Conservation (phyloP, 2,113 vertebrate genomes). For the Eulacestoma nigropectus region DNA sequence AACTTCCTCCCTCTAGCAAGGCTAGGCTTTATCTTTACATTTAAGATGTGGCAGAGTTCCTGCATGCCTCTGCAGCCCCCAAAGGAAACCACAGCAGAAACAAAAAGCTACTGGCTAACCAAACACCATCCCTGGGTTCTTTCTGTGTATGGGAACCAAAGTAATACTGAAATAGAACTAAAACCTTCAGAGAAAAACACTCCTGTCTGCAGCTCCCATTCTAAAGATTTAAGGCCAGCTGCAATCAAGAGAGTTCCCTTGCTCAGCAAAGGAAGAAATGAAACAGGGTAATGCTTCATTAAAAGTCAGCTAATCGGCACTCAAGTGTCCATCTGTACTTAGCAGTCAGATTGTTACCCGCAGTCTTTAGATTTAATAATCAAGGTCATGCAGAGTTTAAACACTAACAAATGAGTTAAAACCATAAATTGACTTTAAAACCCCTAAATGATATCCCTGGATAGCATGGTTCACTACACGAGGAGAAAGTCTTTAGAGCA, state of each 20-base stretch:
- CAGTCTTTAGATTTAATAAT: not conserved
- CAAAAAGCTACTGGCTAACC: not conserved
- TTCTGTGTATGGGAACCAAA: not conserved
- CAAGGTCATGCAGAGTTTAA: conserved; percentile 14
- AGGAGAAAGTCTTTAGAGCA: not conserved
- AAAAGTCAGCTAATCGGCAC: not conserved
- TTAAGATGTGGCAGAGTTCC: not conserved
- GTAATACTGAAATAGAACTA: not conserved
- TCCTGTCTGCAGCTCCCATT: not conserved
- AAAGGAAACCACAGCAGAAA: conserved; percentile 30
- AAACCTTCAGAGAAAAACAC: not conserved
- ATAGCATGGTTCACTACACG: not conserved
- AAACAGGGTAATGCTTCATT: not conserved
- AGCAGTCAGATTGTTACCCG: not conserved
- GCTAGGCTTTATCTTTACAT: not conserved
- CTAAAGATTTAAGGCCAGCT: not conserved
- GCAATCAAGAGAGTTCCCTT: not conserved
- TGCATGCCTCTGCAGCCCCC: not conserved
- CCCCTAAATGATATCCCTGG: not conserved
- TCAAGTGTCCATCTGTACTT: not conserved
- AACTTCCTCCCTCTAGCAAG: not conserved
- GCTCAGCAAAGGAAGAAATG: not conserved
- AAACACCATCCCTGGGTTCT: not conserved
- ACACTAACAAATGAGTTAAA: not conserved
- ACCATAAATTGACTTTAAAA: not conserved